Conservation (phyloP, 1,140 invertebrate species). For the Drosophila pandora region DNA sequence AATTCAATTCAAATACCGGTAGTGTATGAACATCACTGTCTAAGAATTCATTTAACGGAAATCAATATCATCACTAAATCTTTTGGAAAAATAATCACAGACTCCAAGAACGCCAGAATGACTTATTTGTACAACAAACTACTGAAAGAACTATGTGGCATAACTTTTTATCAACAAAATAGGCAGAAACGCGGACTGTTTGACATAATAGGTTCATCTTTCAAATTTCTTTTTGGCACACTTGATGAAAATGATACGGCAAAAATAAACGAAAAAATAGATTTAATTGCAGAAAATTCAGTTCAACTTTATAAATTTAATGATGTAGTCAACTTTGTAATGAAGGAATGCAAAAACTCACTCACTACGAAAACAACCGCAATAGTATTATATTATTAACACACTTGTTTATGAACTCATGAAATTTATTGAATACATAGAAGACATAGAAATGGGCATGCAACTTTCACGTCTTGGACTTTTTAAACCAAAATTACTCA, state of each 20-base stretch:
- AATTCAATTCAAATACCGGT: not conserved
- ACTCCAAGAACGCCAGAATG: not conserved
- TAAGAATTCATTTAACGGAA: conserved; percentile 6
- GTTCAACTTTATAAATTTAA: conserved; percentile 1
- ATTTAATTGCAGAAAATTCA: not conserved
- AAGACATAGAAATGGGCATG: conserved; percentile 5
- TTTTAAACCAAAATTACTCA: too few relatives aligned
- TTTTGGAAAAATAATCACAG: conserved; percentile 6
- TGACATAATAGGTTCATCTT: conserved; percentile 2
- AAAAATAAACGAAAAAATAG: not conserved
- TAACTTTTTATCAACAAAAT: too few relatives aligned
- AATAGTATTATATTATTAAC: conserved; percentile 2
- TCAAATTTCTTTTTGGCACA: conserved; percentile 1
- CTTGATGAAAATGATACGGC: not conserved
- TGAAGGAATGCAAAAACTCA: conserved; percentile 2
- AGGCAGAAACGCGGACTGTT: not conserved
- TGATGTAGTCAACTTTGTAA: not conserved
- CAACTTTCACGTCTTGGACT: not conserved
- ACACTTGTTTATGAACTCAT: conserved; percentile 3
- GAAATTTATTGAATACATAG: not conserved
- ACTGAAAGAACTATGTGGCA: not conserved
- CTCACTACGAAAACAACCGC: not conserved
- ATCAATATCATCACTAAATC: conserved; percentile 6
- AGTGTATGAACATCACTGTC: conserved; percentile 1
- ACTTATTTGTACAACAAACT: conserved; percentile 4